Percentiles rank a stretch among this genome's conserved stretches.
phyloP scores from a whole-genome alignment of 1,140 invertebrate genomes.

The Mylabris phalerata region DNA sequence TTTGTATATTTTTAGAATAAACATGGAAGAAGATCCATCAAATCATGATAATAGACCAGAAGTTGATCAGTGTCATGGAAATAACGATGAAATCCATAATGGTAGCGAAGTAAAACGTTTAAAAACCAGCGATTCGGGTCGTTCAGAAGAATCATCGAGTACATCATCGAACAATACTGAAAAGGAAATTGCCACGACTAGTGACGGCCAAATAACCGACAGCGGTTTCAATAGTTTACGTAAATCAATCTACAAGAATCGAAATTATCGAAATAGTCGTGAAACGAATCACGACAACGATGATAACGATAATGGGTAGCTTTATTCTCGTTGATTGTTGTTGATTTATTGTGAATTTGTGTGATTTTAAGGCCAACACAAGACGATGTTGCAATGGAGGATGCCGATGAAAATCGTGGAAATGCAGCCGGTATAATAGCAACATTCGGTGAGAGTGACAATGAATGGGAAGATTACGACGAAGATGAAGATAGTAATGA shows the following conservation, averaged over 20 bases:
- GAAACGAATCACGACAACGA: not conserved
- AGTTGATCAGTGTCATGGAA: not conserved
- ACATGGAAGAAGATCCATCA: slow-evolving; percentile 34
- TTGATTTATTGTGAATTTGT: too few relatives aligned
- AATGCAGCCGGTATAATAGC: too few relatives aligned
- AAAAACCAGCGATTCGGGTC: slow-evolving; percentile 26
- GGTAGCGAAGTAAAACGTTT: slow-evolving; percentile 33
- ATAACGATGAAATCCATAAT: slow-evolving; percentile 1
- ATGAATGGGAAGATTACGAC: slow-evolving; percentile 16
- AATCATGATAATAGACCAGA: slow-evolving; percentile 23
- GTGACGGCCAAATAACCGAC: slow-evolving; percentile 12
- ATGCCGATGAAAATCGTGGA: too few relatives aligned
- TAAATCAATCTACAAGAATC: slow-evolving; percentile 13
- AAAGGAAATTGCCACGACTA: slow-evolving; percentile 24
- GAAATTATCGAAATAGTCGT: slow-evolving; percentile 22
- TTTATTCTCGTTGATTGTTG: too few relatives aligned
- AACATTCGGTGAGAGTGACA: not conserved
- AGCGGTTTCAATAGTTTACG: slow-evolving; percentile 15
- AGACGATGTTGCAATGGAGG: too few relatives aligned
- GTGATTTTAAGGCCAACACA: too few relatives aligned
- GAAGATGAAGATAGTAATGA: not conserved
- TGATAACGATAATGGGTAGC: not conserved
- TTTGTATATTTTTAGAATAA: slow-evolving; percentile 33
- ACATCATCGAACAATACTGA: slow-evolving; percentile 27
- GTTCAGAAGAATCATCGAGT: slow-evolving; percentile 22